phyloP scores from a whole-genome alignment of 2,888 invertebrate genomes.

The Macrosiphum euphorbiae region DNA sequence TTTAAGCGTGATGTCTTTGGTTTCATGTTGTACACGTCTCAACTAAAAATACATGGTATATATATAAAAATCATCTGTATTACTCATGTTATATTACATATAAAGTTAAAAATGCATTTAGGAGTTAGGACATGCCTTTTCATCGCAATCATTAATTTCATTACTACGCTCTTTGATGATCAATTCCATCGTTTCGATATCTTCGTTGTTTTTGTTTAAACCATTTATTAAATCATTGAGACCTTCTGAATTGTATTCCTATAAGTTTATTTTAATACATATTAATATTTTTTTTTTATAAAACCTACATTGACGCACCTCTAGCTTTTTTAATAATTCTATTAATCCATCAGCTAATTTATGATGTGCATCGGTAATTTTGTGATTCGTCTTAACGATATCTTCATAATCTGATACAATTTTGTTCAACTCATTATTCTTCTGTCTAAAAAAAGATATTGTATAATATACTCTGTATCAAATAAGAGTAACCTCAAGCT shows the following conservation, averaged over 20 bases:
- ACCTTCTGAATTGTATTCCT: background rate
- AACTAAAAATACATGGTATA: background rate
- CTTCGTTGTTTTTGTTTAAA: background rate
- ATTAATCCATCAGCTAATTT: background rate
- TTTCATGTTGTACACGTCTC: background rate
- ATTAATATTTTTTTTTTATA: background rate
- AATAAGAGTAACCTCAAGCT: background rate
- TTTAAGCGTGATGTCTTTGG: background rate
- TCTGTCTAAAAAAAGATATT: background rate
- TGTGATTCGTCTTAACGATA: background rate
- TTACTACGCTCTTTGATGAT: background rate
- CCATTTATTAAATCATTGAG: background rate
- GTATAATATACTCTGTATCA: background rate
- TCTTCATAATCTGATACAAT: background rate
- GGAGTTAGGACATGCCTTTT: background rate
- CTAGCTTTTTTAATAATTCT: background rate
- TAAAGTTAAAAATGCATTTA: background rate
- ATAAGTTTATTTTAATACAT: background rate
- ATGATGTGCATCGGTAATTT: background rate
- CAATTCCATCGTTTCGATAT: constrained; percentile 30
- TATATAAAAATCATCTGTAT: background rate
- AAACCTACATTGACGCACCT: background rate
- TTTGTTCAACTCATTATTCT: background rate
- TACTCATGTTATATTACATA: background rate
- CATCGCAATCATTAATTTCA: background rate